Evolutionary conservation across 2,113 vertebrate species (phyloP).

Genomic region (Aviceda subcristata): DNA sequence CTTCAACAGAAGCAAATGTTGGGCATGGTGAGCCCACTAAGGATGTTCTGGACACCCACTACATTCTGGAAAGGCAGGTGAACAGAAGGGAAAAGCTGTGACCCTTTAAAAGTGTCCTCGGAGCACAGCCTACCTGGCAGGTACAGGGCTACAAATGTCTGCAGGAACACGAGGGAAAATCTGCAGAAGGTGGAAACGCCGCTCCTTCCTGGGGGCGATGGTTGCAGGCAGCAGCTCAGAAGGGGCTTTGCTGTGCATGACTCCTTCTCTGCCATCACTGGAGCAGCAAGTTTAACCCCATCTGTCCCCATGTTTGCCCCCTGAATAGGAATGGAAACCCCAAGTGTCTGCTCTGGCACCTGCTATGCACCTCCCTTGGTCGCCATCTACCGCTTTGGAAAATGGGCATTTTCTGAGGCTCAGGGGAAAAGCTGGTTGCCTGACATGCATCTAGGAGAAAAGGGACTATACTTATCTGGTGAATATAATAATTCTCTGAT

Average conservation of each 20-base stretch:
- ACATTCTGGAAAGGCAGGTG: background rate
- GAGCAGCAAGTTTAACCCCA: background rate
- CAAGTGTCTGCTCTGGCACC: background rate
- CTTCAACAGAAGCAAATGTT: background rate
- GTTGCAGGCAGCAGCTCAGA: accelerated
- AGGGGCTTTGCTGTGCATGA: background rate
- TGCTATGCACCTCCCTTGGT: background rate
- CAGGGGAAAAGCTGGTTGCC: background rate
- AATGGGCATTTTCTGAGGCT: background rate
- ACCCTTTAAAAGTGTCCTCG: background rate
- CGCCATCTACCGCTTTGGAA: background rate
- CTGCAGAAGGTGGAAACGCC: background rate
- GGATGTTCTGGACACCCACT: background rate
- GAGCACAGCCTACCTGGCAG: background rate
- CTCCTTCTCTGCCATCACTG: background rate
- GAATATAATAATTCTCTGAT: background rate
- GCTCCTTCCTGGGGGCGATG: background rate
- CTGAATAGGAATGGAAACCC: background rate
- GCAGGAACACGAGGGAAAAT: background rate
- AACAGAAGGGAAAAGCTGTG: background rate
- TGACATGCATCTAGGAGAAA: background rate
- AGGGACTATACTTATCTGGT: background rate
- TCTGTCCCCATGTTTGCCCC: background rate
- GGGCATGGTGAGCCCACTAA: background rate
- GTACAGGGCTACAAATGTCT: too few relatives aligned